These are phyloP conservation scores for Oreohelix idahoensis DNA, from an alignment of 1,140 invertebrate species.

Conservation along the genomic window DNA sequence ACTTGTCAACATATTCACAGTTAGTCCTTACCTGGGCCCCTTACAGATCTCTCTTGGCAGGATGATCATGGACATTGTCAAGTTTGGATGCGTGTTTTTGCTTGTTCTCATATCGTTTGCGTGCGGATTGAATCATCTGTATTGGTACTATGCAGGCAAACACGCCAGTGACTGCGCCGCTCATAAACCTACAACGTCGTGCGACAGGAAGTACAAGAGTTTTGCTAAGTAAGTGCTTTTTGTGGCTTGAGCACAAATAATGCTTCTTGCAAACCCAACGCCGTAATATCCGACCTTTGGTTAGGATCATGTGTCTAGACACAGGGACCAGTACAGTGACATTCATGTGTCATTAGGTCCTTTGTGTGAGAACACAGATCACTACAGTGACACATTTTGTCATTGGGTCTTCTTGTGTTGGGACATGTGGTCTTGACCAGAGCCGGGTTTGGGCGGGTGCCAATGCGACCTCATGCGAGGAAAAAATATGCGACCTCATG, in stretches of 20 bases:
- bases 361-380: no score
- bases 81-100: constrained; percentile 94
- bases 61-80: constrained; percentile 98
- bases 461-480: no score
- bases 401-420: no score
- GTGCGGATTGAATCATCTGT: constrained; percentile 92
- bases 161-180: constrained; percentile 83
- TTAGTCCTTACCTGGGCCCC: constrained; percentile 97
- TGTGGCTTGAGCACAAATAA: constrained; percentile 2
- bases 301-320: no score
- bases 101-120: constrained; percentile 98
- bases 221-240: constrained; percentile 71
- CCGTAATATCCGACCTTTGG: no score
- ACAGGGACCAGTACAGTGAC: no score
- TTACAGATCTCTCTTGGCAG: constrained; percentile 95
- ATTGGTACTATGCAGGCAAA: constrained; percentile 98
- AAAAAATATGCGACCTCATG: no score
- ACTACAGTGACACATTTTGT: no score
- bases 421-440: no score
- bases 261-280: no score
- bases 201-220: constrained; percentile 66
- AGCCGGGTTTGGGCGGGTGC: no score
- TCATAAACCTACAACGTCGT: constrained; percentile 40
- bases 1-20: constrained; percentile 98
- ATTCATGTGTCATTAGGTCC: no score